These are phyloP conservation scores for Ptilonorhynchus violaceus DNA, from an alignment of 2,113 vertebrate species.

Conservation along the genomic window DNA sequence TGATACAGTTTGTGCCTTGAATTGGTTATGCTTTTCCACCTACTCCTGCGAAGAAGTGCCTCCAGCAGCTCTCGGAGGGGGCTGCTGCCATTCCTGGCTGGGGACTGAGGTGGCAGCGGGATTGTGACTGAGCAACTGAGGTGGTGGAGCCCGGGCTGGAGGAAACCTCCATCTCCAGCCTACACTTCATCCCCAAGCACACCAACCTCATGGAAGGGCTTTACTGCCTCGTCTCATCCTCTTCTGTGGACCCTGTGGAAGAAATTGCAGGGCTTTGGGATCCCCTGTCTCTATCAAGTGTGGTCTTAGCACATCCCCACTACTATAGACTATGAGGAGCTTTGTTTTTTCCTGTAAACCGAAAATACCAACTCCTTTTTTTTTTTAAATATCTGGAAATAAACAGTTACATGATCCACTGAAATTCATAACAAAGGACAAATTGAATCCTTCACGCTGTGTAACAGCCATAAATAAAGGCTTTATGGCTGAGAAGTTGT, in stretches of 20 bases:
- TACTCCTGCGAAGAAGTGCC: not conserved
- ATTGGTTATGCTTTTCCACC: not conserved
- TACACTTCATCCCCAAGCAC: not conserved
- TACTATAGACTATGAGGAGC: not conserved
- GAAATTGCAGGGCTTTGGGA: not conserved
- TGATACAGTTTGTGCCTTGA: not conserved
- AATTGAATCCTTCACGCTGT: constrained; percentile 63
- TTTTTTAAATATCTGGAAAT: constrained; percentile 7
- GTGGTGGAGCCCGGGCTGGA: not conserved
- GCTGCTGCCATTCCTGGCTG: not conserved
- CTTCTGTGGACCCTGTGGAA: not conserved
- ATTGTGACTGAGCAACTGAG: not conserved
- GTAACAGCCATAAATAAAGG: constrained; percentile 63
- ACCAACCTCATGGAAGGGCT: not conserved
- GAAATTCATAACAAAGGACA: constrained; percentile 60
- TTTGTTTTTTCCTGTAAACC: not conserved
- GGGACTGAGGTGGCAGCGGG: not conserved
- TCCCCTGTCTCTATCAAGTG: not conserved
- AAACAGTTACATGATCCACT: constrained; percentile 60
- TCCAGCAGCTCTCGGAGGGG: not conserved
- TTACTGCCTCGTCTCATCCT: not conserved
- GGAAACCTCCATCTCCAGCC: not conserved
- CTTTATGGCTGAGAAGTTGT: constrained; percentile 56
- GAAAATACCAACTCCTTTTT: not conserved
- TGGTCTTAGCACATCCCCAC: not conserved